phyloP scores from a whole-genome alignment of 2,888 invertebrate genomes.

The Pardosa pseudoannulata region DNA sequence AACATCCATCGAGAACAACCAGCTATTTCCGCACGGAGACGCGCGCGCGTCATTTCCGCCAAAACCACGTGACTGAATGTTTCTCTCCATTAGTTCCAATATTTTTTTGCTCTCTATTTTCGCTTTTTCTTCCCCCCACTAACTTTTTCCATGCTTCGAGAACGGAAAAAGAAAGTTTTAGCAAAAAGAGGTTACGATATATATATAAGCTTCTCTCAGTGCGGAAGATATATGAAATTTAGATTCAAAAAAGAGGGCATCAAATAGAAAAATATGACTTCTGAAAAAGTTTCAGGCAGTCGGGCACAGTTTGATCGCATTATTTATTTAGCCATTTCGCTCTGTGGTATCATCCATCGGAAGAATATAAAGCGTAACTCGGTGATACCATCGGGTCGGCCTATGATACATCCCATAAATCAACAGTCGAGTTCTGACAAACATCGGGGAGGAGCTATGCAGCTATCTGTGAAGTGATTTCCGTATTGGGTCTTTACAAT shows the following conservation, averaged over 20 bases:
- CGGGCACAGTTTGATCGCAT: slow-evolving; percentile 45
- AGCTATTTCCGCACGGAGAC: slow-evolving; percentile 30
- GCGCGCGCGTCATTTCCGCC: slow-evolving; percentile 54
- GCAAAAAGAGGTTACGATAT: slow-evolving; percentile 64
- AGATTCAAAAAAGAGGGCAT: slow-evolving; percentile 52
- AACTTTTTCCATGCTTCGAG: slow-evolving; percentile 43
- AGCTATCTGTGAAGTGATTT: background rate
- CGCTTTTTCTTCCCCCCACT: slow-evolving; percentile 13
- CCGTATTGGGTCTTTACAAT: too few species aligned
- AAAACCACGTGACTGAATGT: slow-evolving; percentile 51
- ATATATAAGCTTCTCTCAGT: slow-evolving; percentile 56
- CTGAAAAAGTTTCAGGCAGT: slow-evolving; percentile 53
- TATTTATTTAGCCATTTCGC: slow-evolving; percentile 68
- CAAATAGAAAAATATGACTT: slow-evolving; percentile 63
- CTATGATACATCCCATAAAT: background rate
- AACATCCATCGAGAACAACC: slow-evolving; percentile 63
- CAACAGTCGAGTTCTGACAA: background rate
- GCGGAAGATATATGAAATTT: slow-evolving; percentile 65
- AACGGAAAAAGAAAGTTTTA: slow-evolving; percentile 50
- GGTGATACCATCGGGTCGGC: slow-evolving; percentile 40
- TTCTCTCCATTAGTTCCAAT: slow-evolving; percentile 60
- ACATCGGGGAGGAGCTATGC: background rate
- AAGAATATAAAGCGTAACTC: slow-evolving; percentile 52
- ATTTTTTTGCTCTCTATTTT: slow-evolving; percentile 20
- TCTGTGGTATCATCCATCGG: slow-evolving; percentile 16